These are phyloP conservation scores for Eristalis tenax DNA, from an alignment of 2,888 invertebrate species.

Conservation along the genomic window DNA sequence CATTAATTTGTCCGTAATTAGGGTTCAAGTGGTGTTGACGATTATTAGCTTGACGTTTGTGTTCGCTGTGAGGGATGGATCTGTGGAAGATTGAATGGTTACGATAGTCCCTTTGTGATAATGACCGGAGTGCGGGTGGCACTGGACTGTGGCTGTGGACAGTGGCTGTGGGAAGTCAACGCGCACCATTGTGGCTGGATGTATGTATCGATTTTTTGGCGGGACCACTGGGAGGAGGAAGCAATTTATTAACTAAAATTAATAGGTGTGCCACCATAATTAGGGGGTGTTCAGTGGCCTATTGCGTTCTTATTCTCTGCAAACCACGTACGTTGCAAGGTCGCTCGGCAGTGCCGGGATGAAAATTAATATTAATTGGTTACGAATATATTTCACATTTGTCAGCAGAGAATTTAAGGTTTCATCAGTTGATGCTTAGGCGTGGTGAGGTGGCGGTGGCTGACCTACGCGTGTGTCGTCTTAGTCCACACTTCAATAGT, in stretches of 20 bases:
- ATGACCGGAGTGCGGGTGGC: neutral
- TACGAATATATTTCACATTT: neutral
- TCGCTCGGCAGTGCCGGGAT: neutral
- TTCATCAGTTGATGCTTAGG: too few relatives aligned
- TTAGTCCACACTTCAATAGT: too few relatives aligned
- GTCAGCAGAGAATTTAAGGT: too few relatives aligned
- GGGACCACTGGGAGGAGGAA: neutral
- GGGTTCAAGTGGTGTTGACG: slow-evolving; percentile 61
- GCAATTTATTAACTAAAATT: neutral
- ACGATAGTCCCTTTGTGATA: neutral
- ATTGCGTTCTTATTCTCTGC: neutral
- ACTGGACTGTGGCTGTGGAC: neutral
- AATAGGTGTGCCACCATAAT: neutral
- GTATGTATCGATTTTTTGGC: neutral
- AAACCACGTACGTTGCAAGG: neutral
- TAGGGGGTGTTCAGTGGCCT: neutral
- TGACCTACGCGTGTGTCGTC: too few relatives aligned
- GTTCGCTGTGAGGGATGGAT: neutral
- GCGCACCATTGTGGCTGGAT: neutral
- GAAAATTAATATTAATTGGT: neutral
- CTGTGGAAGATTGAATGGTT: slow-evolving; percentile 37
- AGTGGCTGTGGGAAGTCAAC: slow-evolving; percentile 21
- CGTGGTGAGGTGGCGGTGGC: too few relatives aligned
- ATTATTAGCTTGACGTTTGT: slow-evolving; percentile 17
- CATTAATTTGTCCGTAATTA: slow-evolving; percentile 63